phyloP scores from a whole-genome alignment of 2,113 vertebrate genomes.

The Antechinus flavipes region DNA sequence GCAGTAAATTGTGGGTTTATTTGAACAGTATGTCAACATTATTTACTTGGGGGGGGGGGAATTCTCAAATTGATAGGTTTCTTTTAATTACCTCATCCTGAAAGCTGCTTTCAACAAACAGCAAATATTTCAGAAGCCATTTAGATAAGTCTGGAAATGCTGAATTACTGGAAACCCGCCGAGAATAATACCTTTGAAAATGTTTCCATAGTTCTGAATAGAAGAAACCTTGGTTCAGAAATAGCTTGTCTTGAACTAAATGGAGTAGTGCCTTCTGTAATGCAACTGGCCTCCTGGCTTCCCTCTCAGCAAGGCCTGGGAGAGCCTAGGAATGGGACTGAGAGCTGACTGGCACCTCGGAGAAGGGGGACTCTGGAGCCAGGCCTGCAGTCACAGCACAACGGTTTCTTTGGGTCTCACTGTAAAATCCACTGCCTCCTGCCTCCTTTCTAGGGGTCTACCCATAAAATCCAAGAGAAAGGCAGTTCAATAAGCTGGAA shows the following conservation, averaged over 20 bases:
- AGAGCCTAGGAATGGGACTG: neutral
- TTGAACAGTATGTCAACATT: constrained; percentile 84
- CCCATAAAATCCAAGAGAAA: constrained; percentile 23
- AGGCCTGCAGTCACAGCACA: neutral
- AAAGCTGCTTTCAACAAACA: constrained; percentile 81
- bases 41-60: constrained; percentile 80
- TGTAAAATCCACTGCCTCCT: constrained; percentile 4
- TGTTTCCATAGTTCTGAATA: constrained; percentile 57
- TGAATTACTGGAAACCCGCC: constrained; percentile 71
- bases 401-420: constrained; percentile 6
- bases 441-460: constrained; percentile 42
- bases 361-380: neutral
- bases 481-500: neutral
- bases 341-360: neutral
- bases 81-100: constrained; percentile 82
- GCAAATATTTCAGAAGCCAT: constrained; percentile 78
- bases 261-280: constrained; percentile 41
- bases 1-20: constrained; percentile 84
- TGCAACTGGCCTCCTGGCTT: constrained; percentile 43
- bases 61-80: constrained; percentile 81
- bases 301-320: neutral
- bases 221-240: constrained; percentile 69
- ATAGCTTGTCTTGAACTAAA: constrained; percentile 51
- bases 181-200: constrained; percentile 68
- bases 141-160: constrained; percentile 79